Evolutionary conservation across 1,140 invertebrate genomes (phyloP).

Genomic region (Neuroterus valhalla): DNA sequence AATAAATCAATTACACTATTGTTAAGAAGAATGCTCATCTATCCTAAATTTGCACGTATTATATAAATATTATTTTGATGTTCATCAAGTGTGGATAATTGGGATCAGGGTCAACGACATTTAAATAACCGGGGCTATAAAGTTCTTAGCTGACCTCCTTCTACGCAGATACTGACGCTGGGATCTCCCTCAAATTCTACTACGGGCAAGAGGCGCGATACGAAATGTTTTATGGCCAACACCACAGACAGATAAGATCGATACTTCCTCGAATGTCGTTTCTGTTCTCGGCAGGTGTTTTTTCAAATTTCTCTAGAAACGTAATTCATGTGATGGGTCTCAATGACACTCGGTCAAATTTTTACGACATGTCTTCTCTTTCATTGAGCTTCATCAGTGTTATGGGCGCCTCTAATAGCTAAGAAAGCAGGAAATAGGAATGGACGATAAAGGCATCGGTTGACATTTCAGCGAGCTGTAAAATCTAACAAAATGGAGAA

Average conservation of each 20-base stretch:
- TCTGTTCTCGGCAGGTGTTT: conserved; percentile 2
- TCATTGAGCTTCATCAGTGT: not conserved
- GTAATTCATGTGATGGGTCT: not conserved
- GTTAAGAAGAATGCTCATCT: not conserved
- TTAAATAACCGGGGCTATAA: not conserved
- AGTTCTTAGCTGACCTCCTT: not conserved
- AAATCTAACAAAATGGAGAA: not conserved
- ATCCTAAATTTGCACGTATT: not conserved
- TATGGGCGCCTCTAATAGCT: not conserved
- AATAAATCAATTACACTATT: no score
- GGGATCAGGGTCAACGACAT: not conserved
- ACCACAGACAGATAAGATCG: not conserved
- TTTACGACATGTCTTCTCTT: not conserved
- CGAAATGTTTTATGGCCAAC: not conserved
- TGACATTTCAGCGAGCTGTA: not conserved
- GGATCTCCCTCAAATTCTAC: conserved; percentile 5
- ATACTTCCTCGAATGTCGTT: conserved; percentile 8
- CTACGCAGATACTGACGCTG: not conserved
- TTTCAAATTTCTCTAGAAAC: conserved; percentile 10
- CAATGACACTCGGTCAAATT: not conserved
- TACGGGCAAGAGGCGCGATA: not conserved
- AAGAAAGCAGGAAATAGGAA: not conserved
- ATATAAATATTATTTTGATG: conserved; percentile 6
- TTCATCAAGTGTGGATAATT: not conserved
- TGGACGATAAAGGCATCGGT: not conserved